Percentiles rank a stretch among this genome's conserved stretches.
phyloP scores from a whole-genome alignment of 1,140 invertebrate species.

The Lasaia peninsularis region DNA sequence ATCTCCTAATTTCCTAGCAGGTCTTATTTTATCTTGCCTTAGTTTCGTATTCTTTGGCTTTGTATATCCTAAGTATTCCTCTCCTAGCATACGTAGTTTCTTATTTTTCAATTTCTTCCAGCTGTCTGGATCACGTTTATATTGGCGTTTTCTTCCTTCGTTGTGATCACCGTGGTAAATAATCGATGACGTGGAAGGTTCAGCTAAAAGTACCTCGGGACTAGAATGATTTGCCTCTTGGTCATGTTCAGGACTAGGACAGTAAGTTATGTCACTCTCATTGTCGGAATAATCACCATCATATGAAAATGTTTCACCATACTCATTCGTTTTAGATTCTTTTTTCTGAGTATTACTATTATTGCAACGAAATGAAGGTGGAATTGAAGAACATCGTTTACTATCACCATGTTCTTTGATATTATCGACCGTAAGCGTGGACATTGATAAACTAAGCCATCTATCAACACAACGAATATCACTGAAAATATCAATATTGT shows the following conservation, averaged over 20 bases:
- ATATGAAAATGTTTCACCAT: not conserved
- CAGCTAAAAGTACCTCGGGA: not conserved
- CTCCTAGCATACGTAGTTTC: not conserved
- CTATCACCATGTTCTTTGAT: not conserved
- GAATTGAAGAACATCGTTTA: not conserved
- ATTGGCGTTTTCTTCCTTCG: conserved; percentile 1
- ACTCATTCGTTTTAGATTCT: not conserved
- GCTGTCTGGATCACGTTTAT: not conserved
- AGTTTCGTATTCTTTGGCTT: not conserved
- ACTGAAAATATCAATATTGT: not conserved
- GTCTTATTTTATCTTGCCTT: not conserved
- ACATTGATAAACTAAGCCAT: not conserved
- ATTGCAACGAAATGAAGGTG: not conserved
- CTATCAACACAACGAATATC: not conserved
- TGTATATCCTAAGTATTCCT: conserved; percentile 11
- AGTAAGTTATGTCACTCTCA: not conserved
- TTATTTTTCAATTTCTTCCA: not conserved
- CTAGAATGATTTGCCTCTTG: not conserved
- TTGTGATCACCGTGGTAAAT: conserved; percentile 11
- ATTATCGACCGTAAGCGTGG: not conserved
- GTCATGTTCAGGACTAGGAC: not conserved
- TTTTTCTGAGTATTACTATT: not conserved
- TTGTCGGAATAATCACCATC: not conserved
- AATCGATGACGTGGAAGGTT: not conserved
- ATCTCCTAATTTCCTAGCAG: not conserved